Conservation (phyloP, 2,113 vertebrate genomes). For the Rana temporaria region DNA sequence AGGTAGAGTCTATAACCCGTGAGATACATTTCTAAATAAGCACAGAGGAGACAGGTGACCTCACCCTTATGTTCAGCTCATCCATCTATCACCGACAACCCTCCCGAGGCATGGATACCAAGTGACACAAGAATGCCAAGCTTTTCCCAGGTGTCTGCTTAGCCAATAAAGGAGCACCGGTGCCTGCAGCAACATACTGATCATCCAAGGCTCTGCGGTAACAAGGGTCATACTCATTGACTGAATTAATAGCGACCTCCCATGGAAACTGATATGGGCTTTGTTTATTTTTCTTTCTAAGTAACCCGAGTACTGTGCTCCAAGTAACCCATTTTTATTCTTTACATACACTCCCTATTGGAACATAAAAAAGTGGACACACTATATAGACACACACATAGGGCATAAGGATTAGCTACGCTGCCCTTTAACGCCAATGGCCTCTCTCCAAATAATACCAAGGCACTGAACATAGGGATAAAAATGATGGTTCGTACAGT, state of each 20-base stretch:
- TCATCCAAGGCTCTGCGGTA: not conserved
- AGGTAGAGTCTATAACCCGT: not conserved
- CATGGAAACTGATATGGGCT: conserved; percentile 2
- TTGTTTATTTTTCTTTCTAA: not conserved
- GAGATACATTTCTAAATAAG: not conserved
- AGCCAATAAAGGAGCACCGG: conserved; percentile 14
- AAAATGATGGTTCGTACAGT: too few species aligned
- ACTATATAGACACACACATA: too few species aligned
- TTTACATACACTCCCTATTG: not conserved
- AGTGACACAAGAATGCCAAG: not conserved
- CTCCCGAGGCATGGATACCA: conserved; percentile 28
- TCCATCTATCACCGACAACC: not conserved
- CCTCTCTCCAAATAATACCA: too few species aligned
- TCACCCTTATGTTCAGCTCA: not conserved
- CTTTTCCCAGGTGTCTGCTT: conserved; percentile 28
- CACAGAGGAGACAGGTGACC: conserved; percentile 1
- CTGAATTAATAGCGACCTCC: not conserved
- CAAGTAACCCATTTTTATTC: not conserved
- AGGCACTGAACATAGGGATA: too few species aligned
- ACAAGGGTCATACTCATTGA: conserved; percentile 9
- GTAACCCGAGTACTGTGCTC: not conserved
- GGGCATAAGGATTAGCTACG: too few species aligned
- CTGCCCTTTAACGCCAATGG: too few species aligned
- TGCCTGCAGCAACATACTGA: conserved; percentile 13
- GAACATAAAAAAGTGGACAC: too few species aligned